A percentile compares a stretch with the other conserved stretches of the same genome.
Conservation (phyloP, 2,113 vertebrate genomes). For the Rhinoderma darwinii region DNA sequence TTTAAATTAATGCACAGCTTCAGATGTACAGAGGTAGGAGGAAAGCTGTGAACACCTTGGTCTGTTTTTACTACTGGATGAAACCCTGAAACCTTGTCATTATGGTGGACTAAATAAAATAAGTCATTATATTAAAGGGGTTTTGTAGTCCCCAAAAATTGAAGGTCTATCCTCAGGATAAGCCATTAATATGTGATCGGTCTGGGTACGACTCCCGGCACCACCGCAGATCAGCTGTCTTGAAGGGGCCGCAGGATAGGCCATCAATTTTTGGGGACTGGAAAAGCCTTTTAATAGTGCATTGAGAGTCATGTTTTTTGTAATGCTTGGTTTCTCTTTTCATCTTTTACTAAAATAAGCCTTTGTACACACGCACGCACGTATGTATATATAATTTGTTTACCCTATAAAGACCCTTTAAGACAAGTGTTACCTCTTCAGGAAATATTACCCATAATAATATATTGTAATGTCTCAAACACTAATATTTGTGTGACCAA, state of each 20-base stretch:
- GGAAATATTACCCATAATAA: not conserved
- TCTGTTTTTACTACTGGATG: not conserved
- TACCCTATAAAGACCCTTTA: not conserved
- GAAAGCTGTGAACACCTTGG: not conserved
- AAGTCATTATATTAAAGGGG: too few species aligned
- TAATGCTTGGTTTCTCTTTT: not conserved
- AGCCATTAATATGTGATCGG: too few species aligned
- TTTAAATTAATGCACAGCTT: not conserved
- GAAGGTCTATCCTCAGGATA: too few species aligned
- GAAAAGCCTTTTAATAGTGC: too few species aligned
- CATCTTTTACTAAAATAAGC: slow-evolving; percentile 7
- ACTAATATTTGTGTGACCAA: not conserved
- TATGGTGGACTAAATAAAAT: not conserved
- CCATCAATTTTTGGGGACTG: too few species aligned
- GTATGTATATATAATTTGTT: not conserved
- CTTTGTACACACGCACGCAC: too few species aligned
- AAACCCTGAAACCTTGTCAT: not conserved
- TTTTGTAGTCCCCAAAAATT: too few species aligned
- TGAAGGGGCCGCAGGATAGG: too few species aligned
- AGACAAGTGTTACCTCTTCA: not conserved
- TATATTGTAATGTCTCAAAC: not conserved
- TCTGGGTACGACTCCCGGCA: too few species aligned
- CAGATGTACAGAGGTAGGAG: not conserved
- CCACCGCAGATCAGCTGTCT: too few species aligned
- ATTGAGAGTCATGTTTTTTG: too few species aligned